Evolutionary conservation across 2,113 vertebrate species (phyloP).

Genomic region (Myotis brandtii): DNA sequence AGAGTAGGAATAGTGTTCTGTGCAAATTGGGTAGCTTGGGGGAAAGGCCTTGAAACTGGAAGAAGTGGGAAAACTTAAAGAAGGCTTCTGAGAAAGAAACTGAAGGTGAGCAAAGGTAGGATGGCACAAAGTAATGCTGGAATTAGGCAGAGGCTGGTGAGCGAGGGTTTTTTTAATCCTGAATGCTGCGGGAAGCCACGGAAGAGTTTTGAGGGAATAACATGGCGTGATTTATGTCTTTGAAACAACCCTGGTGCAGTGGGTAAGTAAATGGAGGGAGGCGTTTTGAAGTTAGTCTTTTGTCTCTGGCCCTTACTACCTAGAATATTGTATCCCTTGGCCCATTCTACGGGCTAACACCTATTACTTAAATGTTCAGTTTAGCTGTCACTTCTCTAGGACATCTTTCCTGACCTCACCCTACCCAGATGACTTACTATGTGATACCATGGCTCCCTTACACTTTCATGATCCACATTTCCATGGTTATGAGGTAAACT

Average conservation of each 20-base stretch:
- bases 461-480: not conserved
- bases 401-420: not conserved
- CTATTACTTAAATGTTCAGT: slow-evolving; percentile 3
- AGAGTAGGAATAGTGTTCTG: slow-evolving; percentile 20
- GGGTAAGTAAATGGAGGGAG: not conserved
- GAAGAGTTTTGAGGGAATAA: slow-evolving; percentile 15
- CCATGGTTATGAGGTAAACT: not conserved
- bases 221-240: not conserved
- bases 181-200: not conserved
- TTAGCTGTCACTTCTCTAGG: slow-evolving; percentile 20
- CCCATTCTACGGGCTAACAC: not conserved
- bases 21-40: slow-evolving; percentile 16
- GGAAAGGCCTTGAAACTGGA: slow-evolving; percentile 11
- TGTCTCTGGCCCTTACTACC: not conserved
- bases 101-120: not conserved
- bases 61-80: slow-evolving; percentile 4
- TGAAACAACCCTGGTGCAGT: not conserved
- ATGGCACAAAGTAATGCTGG: not conserved
- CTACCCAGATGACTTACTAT: not conserved
- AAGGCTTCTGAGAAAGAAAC: slow-evolving; percentile 20
- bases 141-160: not conserved
- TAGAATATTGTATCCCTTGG: not conserved
- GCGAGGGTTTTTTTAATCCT: not conserved
- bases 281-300: slow-evolving; percentile 18
- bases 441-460: not conserved